Base-by-base conservation (phyloP, 2,113 vertebrate genomes). In the Rhinolophus sinicus region DNA sequence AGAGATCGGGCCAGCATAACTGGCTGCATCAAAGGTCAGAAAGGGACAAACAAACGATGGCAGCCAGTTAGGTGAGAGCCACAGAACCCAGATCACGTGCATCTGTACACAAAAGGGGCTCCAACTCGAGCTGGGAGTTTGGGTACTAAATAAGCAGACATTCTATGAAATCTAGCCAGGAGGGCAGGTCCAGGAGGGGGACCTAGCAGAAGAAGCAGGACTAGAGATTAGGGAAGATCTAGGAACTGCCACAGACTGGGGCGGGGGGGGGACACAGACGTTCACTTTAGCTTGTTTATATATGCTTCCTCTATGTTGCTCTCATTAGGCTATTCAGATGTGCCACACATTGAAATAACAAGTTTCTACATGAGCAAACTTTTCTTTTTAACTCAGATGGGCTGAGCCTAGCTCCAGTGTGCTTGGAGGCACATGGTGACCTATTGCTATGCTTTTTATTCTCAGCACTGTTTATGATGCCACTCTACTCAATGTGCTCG, bases 261-360 rank as follows among this genome's bases (percentile, higher is more conserved):
- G 7, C 1, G 13, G 60, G 22, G 60, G 18, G 1, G 21, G 56
- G 56, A 22, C 21, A 62, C 3, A n/a, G 24, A 62, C 24, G 24
- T 24, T 65, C 16, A 19, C 22, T 85, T 54, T 84, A 5, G 7
- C 28, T 82, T 78, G 10, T 75, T 92, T 56, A 83, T 5, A 67
- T n/a, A 50, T 7, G 67, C 16, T 9, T 69, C 12, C 12, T 69
- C 11, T 80, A 62, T 69, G n/a, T 38, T 85, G 38, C 65, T 75
- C 65, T 95, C 65, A 65, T 38, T 50, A 72, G 33, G 35, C 24
- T 94, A 89, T 54, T 93, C 84, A 78, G 22, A 81, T 40, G n/a
- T 93, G 67, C 75, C 62, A 92, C 69, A 90, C 6, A 88, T 18
- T 40, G 58, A 94, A 35, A 60, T 72, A 90, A 30, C 78, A 96